Percentiles rank a stretch among this genome's conserved stretches.
Evolutionary conservation across 2,797 vertebrate species (phyloP).

Genomic region (Neoniphon sammara): DNA sequence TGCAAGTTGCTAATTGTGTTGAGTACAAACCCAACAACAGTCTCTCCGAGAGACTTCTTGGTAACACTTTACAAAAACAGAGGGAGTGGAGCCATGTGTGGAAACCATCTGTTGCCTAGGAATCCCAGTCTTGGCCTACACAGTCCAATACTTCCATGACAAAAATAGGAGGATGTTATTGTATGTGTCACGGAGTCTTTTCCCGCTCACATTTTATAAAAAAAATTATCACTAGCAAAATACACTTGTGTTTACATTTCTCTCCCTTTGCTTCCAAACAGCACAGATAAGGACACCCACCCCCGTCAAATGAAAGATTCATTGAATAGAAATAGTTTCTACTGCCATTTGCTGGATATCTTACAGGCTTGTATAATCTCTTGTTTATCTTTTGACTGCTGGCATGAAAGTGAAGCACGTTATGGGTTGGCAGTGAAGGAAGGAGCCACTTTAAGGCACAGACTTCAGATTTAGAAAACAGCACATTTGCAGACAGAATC

Average conservation of each 20-base stretch:
- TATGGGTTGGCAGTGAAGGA: too few species aligned
- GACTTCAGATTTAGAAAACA: too few species aligned
- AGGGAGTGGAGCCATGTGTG: background rate
- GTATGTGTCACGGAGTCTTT: background rate
- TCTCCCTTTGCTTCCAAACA: background rate
- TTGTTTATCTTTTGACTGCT: background rate
- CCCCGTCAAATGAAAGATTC: background rate
- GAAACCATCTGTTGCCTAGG: background rate
- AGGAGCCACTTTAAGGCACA: too few species aligned
- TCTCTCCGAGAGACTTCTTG: too few species aligned
- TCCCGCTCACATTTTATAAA: too few species aligned
- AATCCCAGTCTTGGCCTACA: background rate
- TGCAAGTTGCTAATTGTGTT: too few species aligned
- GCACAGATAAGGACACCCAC: background rate
- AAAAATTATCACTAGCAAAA: background rate
- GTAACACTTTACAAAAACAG: background rate
- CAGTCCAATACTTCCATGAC: background rate
- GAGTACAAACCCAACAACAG: too few species aligned
- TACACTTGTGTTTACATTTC: slow-evolving; percentile 2
- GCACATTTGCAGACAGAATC: too few species aligned
- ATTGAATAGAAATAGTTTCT: background rate
- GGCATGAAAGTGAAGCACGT: too few species aligned
- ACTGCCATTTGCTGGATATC: background rate
- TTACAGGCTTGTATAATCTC: background rate
- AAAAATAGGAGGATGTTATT: background rate